Evolutionary conservation across 2,888 invertebrate species (phyloP).

Genomic region (Zhuqinia jingwanae): DNA sequence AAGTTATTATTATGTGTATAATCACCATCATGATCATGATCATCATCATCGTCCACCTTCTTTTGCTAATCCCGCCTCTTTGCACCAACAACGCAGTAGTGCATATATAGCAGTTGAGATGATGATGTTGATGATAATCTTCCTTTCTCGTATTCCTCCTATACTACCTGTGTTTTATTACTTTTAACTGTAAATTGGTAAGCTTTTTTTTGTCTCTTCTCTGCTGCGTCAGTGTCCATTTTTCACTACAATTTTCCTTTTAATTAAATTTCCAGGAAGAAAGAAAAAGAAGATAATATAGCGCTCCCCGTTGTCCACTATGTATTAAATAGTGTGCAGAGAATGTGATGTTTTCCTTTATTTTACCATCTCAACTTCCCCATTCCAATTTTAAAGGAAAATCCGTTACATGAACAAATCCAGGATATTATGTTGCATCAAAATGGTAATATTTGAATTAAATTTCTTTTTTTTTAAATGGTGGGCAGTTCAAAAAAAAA

Average conservation of each 20-base stretch:
- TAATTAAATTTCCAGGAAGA: constrained; percentile 35
- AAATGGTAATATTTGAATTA: no score
- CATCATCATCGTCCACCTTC: no score
- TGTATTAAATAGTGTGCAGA: background rate
- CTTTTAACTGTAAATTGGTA: no score
- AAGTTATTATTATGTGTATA: background rate
- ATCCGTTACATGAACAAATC: background rate
- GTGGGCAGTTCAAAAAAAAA: constrained; percentile 6
- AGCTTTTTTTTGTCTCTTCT: no score
- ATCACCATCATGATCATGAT: no score
- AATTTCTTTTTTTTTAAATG: no score
- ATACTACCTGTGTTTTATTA: no score
- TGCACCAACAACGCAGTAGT: no score
- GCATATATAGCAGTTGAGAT: no score
- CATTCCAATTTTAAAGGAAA: background rate
- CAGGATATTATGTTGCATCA: no score
- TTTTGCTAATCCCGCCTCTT: background rate
- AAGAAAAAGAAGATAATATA: constrained; percentile 4
- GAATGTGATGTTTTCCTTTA: constrained; percentile 5
- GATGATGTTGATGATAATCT: no score
- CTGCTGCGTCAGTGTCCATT: background rate
- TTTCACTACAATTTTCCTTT: constrained; percentile 7
- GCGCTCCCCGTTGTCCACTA: constrained; percentile 22
- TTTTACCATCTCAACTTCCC: background rate
- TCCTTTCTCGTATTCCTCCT: no score